phyloP scores from a whole-genome alignment of 1,140 invertebrate genomes.

The Hesperophylax magnus region DNA sequence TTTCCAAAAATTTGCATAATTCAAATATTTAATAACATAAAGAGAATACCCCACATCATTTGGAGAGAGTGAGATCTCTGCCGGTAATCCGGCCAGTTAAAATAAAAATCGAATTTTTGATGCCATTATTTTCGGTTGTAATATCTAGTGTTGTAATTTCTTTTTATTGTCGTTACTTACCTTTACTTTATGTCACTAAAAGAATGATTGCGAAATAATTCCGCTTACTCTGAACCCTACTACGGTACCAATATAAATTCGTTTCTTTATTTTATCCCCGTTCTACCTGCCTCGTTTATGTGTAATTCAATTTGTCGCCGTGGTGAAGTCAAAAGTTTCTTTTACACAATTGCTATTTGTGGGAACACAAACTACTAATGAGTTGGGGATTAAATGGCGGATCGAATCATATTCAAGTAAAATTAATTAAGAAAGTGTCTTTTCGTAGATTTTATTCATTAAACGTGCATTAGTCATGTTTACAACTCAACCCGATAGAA shows the following conservation, averaged over 20 bases:
- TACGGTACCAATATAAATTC: neutral
- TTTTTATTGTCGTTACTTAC: no score
- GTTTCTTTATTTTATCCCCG: slow-evolving; percentile 14
- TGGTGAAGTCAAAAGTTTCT: slow-evolving; percentile 17
- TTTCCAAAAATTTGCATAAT: no score
- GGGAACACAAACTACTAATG: neutral
- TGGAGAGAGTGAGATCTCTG: no score
- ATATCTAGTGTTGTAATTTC: no score
- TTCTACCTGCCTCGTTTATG: neutral
- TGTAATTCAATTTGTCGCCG: slow-evolving; percentile 38
- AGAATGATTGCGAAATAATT: neutral
- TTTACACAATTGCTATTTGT: neutral
- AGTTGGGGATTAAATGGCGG: neutral
- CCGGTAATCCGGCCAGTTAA: no score
- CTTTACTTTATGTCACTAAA: no score
- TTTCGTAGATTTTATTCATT: neutral
- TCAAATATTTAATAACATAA: no score
- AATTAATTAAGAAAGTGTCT: neutral
- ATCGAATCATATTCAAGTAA: no score
- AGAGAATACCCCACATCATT: no score
- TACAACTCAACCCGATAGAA: no score
- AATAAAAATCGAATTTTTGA: no score
- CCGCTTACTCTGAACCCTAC: neutral
- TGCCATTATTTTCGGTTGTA: no score
- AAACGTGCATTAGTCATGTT: neutral